Base-by-base conservation (phyloP, 2,888 invertebrate genomes). In the Nephrotoma appendiculata region DNA sequence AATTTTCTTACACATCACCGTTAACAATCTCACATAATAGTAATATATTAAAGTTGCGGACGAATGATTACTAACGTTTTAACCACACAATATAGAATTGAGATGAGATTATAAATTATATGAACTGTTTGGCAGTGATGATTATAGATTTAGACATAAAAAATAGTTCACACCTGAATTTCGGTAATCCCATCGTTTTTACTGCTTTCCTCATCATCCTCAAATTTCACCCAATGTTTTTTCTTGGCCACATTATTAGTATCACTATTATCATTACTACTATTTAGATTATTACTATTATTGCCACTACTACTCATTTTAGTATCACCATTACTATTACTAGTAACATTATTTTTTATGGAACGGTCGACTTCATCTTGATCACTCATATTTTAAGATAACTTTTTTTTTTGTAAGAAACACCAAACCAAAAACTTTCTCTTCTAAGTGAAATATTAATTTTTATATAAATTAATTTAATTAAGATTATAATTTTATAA, bases 191-290 rank as follows among this genome's bases (percentile, higher is more conserved):
- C 71, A 71, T 71, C 71, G 6, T 42, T 12, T 42, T 84, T 84
- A 42, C 43, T 85, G 43, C 19, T 85, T 12, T 85, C 45, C 43
- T 45, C 85, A 3, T 85, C 85, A 5, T 85, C 85, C 15, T 85
- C 85, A 45, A 85, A 85, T 85, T 85, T 43, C 0, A 85, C 85
- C 85, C 85, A 85, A 5, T 85, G 43, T 85, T 85, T 85, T 44
- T 42, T 85, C 43, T 41, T 84, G 1, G 15, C n/a, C 42, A n/a
- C 44, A 42, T 15, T 45, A 31, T 15, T 44, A 19, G 9, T 42
- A 15, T 19, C 85, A 85, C 42, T 45, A 71, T 31, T 31, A 71
- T 31, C 31, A 5, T 11, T 85, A 85, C 5, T 15, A 52, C 52
- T 52, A 52, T 7, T 52, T 5, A 15, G 52, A 52, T 85, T 85